phyloP scores from a whole-genome alignment of 35 echinoderm and acorn worm species.

The Heliocidaris tuberculata region DNA sequence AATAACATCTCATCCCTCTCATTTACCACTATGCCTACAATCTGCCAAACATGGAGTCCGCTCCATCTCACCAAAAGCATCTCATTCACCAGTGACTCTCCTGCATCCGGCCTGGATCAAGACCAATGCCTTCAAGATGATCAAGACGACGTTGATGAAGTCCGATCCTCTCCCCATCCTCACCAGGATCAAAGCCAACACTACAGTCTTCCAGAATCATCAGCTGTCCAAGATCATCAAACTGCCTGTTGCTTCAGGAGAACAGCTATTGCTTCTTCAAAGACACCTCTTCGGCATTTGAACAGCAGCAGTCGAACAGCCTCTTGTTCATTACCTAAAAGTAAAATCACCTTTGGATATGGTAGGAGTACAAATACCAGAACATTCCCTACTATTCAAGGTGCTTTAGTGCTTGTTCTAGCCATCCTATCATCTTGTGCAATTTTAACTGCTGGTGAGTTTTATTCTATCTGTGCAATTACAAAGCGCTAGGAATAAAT shows the following conservation, averaged over 20 bases:
- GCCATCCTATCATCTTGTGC: slow-evolving; percentile 11
- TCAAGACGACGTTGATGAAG: not conserved
- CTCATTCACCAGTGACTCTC: not conserved
- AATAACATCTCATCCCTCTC: not conserved
- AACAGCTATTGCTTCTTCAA: not conserved
- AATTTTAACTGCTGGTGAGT: not conserved
- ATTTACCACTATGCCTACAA: not conserved
- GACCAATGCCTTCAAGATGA: not conserved
- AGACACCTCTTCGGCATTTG: not conserved
- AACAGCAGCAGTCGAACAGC: not conserved
- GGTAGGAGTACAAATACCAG: not conserved
- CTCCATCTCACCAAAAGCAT: not conserved
- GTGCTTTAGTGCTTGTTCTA: not conserved
- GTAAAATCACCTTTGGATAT: not conserved
- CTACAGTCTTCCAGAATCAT: not conserved
- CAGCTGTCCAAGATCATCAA: not conserved
- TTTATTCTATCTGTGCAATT: not conserved
- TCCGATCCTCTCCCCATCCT: not conserved
- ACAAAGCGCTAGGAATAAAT: not conserved
- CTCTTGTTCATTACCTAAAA: not conserved
- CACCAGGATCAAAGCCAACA: not conserved
- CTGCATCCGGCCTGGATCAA: not conserved
- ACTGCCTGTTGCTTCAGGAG: not conserved
- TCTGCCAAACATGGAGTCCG: slow-evolving; percentile 8
- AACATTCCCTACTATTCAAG: not conserved